Evolutionary conservation across 1,140 invertebrate species (phyloP), one percentile per base, ranked within the genome.

Genomic region (Ylistrum balloti): DNA sequence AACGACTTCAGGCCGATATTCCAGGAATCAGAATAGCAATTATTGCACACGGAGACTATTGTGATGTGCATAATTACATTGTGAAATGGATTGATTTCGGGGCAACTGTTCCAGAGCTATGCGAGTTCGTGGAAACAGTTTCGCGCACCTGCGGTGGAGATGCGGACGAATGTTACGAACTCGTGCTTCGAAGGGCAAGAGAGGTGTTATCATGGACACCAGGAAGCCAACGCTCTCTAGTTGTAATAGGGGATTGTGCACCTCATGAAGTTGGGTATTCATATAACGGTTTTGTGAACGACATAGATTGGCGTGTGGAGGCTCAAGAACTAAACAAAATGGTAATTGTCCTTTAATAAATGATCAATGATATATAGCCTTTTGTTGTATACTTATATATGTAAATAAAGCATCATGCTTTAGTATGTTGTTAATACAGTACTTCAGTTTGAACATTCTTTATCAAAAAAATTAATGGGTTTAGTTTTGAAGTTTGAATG

Each of bases 191-290:
- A 48, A 89, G 94, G 90, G 48, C 91, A 45, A 22, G 92, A 74
- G 92, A 93, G 15, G 93, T 93, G 28, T 90, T 95, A 74, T 94
- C 95, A 33, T 95, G 95, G 95, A 94, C 94, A 15, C 93, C 94
- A 2, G 95, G 94, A 17, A 93, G 93, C 33, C 92, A 94, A 88
- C 91, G 95, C 0, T 89, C 93, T 0, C 90, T 95, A 33, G 93
- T 95, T 45, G 92, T 95, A 89, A 95, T 95, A n/a, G 94, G 95
- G 0, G 95, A 95, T 87, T 92, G 94, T 28, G 41, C 45, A 15
- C 95, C 95, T 0, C 95, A 95, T 89, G 91, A 91, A 38, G 89
- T 92, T 33, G 91, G 90, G 15, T 94, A 94, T 48, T 88, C 13
- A 10, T 93, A 95, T 85, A 85, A 88, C 10, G 93, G 92, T 7